A percentile compares a stretch with the other conserved stretches of the same genome.
Conservation (phyloP, 2,888 invertebrate genomes). For the Leptura quadrifasciata region DNA sequence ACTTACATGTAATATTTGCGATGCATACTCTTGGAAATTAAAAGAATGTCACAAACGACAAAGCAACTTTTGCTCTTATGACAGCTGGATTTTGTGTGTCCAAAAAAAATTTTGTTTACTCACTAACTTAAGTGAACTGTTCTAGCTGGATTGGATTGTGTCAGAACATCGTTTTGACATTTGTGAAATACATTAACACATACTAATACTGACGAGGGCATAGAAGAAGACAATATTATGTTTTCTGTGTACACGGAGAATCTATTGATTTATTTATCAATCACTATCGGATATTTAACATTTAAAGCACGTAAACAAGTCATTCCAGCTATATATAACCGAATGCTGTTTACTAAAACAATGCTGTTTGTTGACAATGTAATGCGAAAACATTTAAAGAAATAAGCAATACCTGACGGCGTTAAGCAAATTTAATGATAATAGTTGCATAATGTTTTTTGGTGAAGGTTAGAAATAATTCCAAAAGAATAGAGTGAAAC, state of each 20-base stretch:
- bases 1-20: slow-evolving; percentile 39
- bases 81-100: too few relatives aligned
- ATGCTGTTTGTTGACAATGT: slow-evolving; percentile 8
- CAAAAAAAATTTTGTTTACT: too few relatives aligned
- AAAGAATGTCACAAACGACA: too few relatives aligned
- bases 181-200: background rate
- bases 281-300: background rate
- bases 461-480: background rate
- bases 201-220: background rate
- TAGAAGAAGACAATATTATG: background rate
- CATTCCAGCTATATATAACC: slow-evolving; percentile 22
- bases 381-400: background rate
- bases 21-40: slow-evolving; percentile 21
- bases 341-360: slow-evolving; percentile 24
- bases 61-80: too few relatives aligned
- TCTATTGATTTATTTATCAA: slow-evolving; percentile 22
- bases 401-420: background rate
- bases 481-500: background rate
- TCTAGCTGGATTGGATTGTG: too few relatives aligned
- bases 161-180: too few relatives aligned
- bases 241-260: background rate
- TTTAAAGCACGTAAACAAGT: slow-evolving; percentile 23
- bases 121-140: too few relatives aligned
- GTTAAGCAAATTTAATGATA: too few relatives aligned
- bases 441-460: background rate